Evolutionary conservation across 2,797 vertebrate genomes (phyloP).

Genomic region (Silurus aristotelis): DNA sequence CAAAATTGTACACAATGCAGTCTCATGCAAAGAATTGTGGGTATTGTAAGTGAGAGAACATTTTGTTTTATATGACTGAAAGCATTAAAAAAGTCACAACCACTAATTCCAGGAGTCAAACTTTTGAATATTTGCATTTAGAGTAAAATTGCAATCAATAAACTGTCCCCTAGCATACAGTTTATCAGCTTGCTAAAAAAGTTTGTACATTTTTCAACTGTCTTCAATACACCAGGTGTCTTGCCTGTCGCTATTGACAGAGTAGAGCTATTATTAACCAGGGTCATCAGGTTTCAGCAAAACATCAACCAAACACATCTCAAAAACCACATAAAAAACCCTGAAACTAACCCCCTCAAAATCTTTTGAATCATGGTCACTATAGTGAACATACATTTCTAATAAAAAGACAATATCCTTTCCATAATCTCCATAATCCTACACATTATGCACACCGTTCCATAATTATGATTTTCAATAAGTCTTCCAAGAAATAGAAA

Average conservation of each 20-base stretch:
- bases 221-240: not conserved
- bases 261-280: not conserved
- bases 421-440: not conserved
- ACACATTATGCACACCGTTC: no score
- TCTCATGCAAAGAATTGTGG: not conserved
- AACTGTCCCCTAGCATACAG: not conserved
- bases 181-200: not conserved
- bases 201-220: not conserved
- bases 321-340: not conserved
- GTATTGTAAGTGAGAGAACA: not conserved
- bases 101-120: not conserved
- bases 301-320: not conserved
- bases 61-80: not conserved
- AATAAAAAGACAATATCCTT: not conserved
- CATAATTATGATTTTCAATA: not conserved
- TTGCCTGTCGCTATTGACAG: not conserved
- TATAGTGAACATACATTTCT: not conserved
- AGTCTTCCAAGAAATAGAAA: not conserved
- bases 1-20: not conserved
- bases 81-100: not conserved
- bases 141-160: not conserved
- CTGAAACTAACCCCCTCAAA: not conserved
- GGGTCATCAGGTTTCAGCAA: not conserved
- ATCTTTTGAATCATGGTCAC: not conserved
- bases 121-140: not conserved